These are phyloP conservation scores for Frieseomelitta varia DNA, from an alignment of 1,140 invertebrate genomes.

Conservation along the genomic window DNA sequence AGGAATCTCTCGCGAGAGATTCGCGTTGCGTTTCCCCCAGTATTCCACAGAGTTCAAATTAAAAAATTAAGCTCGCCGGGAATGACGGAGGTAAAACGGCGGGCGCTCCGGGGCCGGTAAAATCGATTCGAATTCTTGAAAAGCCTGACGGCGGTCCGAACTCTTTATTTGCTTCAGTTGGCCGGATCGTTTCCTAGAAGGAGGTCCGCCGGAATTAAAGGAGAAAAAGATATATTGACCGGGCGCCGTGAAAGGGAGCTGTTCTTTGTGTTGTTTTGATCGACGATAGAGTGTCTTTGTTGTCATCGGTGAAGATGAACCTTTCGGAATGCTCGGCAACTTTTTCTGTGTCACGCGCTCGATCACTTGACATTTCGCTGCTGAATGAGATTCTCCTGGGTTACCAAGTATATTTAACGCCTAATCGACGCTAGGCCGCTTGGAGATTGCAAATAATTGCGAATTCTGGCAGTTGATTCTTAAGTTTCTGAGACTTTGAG, in stretches of 20 bases:
- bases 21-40: neutral
- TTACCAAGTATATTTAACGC: neutral
- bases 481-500: neutral
- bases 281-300: constrained; percentile 15
- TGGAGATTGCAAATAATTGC: too few species aligned
- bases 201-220: neutral
- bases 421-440: too few species aligned
- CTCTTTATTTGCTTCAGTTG: constrained; percentile 8
- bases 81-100: neutral
- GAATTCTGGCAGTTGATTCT: too few species aligned
- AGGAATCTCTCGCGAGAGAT: neutral
- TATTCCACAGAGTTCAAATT: neutral
- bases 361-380: neutral
- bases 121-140: neutral
- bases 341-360: too few species aligned
- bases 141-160: neutral
- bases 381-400: too few species aligned
- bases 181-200: constrained; percentile 6
- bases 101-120: too few species aligned
- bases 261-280: constrained; percentile 9
- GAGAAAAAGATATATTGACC: constrained; percentile 19
- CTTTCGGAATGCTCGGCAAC: neutral
- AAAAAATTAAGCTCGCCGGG: neutral
- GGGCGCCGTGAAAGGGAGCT: neutral
- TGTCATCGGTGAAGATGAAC: constrained; percentile 9